Conservation (phyloP, 1,140 invertebrate species). For the Bombus affinis region DNA sequence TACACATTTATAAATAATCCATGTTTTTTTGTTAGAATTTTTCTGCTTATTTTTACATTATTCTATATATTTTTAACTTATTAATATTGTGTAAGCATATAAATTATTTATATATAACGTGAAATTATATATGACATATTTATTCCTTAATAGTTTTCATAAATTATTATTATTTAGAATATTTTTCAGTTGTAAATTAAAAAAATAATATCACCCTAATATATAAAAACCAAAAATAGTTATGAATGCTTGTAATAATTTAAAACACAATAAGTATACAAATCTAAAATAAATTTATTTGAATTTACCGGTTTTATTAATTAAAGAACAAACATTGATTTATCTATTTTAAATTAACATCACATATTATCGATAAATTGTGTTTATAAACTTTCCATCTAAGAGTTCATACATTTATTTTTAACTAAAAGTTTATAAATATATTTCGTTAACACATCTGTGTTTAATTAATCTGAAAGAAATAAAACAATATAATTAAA, state of each 20-base stretch:
- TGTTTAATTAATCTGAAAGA: background rate
- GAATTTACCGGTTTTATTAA: background rate
- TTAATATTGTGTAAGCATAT: background rate
- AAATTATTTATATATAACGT: background rate
- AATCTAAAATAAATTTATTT: background rate
- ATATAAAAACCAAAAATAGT: background rate
- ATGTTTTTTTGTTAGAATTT: background rate
- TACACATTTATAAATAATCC: background rate
- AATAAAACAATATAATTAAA: background rate
- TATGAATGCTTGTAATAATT: background rate
- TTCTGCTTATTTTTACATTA: background rate
- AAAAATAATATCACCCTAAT: background rate
- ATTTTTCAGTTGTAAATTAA: background rate
- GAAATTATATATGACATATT: background rate
- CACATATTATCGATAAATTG: background rate
- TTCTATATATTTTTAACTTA: background rate
- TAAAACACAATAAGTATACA: background rate
- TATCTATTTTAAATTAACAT: background rate
- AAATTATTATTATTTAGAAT: too few species aligned
- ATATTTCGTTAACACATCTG: background rate
- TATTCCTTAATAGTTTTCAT: background rate
- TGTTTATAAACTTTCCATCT: too few species aligned
- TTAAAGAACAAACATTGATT: too few species aligned
- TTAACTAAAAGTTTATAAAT: background rate
- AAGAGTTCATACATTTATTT: too few species aligned